phyloP scores from a whole-genome alignment of 37 sponge, comb jelly and placozoan species.

The Corticium candelabrum region DNA sequence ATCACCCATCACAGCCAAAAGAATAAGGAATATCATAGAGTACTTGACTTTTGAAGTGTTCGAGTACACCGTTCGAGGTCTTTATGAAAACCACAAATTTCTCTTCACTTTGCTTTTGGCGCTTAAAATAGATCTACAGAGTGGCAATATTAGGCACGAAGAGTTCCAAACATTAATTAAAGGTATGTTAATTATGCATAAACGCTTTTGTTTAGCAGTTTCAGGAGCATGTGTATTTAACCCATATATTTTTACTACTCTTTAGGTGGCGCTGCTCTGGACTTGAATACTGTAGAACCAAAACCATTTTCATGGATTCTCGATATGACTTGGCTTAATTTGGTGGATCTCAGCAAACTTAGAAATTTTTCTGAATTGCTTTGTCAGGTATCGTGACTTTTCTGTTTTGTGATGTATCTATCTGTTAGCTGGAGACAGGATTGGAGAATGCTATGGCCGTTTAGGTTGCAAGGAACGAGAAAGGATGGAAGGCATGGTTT shows the following conservation, averaged over 20 bases:
- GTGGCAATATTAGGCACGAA: conserved; percentile 15
- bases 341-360: conserved; percentile 14
- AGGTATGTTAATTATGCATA: too few species aligned
- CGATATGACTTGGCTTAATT: conserved; percentile 25
- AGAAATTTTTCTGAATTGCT: conserved; percentile 13
- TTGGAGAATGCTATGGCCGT: too few species aligned
- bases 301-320: conserved; percentile 30
- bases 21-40: conserved; percentile 16
- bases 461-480: conserved; percentile 61
- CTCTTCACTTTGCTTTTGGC: conserved; percentile 28
- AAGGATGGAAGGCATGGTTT: conserved; percentile 97
- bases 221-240: too few species aligned
- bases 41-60: conserved; percentile 26
- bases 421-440: too few species aligned
- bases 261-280: conserved; percentile 30
- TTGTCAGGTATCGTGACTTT: background rate
- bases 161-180: conserved; percentile 27
- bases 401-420: too few species aligned
- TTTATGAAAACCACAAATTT: conserved; percentile 28
- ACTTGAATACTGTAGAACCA: conserved; percentile 23
- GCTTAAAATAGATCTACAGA: conserved; percentile 26
- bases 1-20: conserved; percentile 17
- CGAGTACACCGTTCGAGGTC: conserved; percentile 22
- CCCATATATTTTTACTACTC: too few species aligned
- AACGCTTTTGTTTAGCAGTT: too few species aligned